Conservation (phyloP, 2,888 invertebrate genomes). For the Dolichopus griseipennis region DNA sequence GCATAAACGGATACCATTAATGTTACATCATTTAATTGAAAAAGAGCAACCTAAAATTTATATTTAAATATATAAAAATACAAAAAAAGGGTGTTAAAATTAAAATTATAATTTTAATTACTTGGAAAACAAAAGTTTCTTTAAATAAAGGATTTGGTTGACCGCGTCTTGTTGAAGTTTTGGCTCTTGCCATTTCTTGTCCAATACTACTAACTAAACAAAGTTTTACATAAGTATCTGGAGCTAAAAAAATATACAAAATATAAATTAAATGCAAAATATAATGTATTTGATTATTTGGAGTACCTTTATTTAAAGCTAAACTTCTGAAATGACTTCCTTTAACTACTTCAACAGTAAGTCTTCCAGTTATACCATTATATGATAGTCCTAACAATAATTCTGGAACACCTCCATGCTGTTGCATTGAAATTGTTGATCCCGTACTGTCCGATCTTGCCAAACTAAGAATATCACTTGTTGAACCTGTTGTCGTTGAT, state of each 20-base stretch:
- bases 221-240: constrained; percentile 90
- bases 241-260: constrained; percentile 45
- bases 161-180: constrained; percentile 83
- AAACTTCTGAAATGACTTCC: constrained; percentile 63
- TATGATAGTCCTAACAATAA: constrained; percentile 82
- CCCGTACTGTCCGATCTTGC: constrained; percentile 89
- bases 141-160: constrained; percentile 94
- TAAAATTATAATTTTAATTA: constrained; percentile 31
- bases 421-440: constrained; percentile 80
- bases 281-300: too few relatives aligned
- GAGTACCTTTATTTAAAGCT: constrained; percentile 53
- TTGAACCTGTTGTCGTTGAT: constrained; percentile 46
- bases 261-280: not conserved
- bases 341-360: constrained; percentile 77
- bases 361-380: constrained; percentile 84
- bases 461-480: constrained; percentile 64
- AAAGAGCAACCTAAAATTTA: constrained; percentile 70
- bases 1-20: constrained; percentile 91
- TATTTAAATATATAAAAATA: not conserved
- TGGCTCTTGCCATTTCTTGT: constrained; percentile 85
- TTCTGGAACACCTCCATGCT: constrained; percentile 81
- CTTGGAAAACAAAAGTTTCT: constrained; percentile 93
- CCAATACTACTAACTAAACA: constrained; percentile 86
- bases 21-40: constrained; percentile 90
- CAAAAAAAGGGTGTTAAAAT: too few relatives aligned